Evolutionary conservation across 2,888 invertebrate species (phyloP).

Genomic region (Autographa pulchrina): DNA sequence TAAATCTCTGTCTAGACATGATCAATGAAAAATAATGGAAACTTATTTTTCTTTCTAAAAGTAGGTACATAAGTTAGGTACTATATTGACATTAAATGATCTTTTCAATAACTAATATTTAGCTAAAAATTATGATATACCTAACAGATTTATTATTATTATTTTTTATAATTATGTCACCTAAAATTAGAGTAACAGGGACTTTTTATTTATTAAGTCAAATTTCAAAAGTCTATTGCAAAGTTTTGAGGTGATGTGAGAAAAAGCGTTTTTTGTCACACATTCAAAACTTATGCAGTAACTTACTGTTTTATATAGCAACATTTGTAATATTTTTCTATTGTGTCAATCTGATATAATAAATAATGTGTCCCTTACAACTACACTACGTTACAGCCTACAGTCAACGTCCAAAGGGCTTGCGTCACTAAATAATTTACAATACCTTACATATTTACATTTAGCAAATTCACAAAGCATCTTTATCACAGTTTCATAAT

Average conservation of each 20-base stretch:
- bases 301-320: too few relatives aligned
- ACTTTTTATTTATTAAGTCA: neutral
- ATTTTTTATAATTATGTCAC: neutral
- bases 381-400: neutral
- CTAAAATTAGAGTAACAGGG: neutral
- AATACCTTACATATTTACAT: conserved; percentile 60
- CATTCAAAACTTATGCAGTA: too few relatives aligned
- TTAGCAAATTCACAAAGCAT: conserved; percentile 78
- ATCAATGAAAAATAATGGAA: too few relatives aligned
- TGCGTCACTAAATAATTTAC: conserved; percentile 28
- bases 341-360: neutral
- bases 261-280: neutral
- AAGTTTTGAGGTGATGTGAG: neutral
- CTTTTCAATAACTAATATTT: neutral
- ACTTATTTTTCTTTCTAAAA: neutral
- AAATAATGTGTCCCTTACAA: neutral
- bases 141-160: too few relatives aligned
- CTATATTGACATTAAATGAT: neutral
- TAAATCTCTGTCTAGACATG: too few relatives aligned
- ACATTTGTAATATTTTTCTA: too few relatives aligned
- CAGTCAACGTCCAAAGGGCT: conserved; percentile 38
- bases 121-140: too few relatives aligned
- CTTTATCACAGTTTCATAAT: conserved; percentile 84
- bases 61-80: neutral
- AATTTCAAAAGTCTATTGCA: neutral